Evolutionary conservation across 2,113 vertebrate species (phyloP).

Genomic region (Sakesphorus luctuosus): DNA sequence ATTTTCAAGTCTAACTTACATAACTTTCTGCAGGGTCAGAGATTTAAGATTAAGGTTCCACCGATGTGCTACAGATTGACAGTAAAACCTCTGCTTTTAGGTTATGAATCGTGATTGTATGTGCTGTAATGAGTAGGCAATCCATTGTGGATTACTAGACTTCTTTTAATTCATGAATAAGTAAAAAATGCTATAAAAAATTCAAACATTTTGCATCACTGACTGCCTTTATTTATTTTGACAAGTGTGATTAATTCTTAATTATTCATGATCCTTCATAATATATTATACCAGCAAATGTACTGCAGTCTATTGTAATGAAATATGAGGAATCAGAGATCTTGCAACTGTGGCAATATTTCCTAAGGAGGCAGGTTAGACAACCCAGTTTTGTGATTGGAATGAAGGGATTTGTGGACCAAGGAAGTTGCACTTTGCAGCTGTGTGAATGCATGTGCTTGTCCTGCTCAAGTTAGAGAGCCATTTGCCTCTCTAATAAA

Average conservation of each 20-base stretch:
- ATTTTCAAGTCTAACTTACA: not conserved
- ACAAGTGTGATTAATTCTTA: constrained; percentile 68
- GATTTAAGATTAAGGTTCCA: not conserved
- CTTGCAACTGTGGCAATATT: not conserved
- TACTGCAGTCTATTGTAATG: not conserved
- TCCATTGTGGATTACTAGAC: constrained; percentile 16
- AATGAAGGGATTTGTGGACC: not conserved
- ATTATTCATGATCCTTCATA: constrained; percentile 64
- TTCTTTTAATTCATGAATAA: constrained; percentile 60
- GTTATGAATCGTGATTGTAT: not conserved
- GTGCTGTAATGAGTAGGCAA: not conserved
- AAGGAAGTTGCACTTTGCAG: not conserved
- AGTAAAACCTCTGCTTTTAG: not conserved
- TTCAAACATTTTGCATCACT: constrained; percentile 40
- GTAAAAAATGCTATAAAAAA: constrained; percentile 60
- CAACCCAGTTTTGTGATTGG: not conserved
- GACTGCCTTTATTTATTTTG: constrained; percentile 64
- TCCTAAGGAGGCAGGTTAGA: not conserved
- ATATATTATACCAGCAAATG: constrained; percentile 30
- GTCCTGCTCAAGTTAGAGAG: not conserved
- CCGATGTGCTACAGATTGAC: not conserved
- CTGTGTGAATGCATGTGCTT: not conserved
- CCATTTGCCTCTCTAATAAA: not conserved
- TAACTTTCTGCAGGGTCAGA: not conserved
- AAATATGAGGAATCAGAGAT: not conserved